These are phyloP conservation scores for Brachyptera putata DNA, from an alignment of 2,888 invertebrate genomes.

Conservation along the genomic window DNA sequence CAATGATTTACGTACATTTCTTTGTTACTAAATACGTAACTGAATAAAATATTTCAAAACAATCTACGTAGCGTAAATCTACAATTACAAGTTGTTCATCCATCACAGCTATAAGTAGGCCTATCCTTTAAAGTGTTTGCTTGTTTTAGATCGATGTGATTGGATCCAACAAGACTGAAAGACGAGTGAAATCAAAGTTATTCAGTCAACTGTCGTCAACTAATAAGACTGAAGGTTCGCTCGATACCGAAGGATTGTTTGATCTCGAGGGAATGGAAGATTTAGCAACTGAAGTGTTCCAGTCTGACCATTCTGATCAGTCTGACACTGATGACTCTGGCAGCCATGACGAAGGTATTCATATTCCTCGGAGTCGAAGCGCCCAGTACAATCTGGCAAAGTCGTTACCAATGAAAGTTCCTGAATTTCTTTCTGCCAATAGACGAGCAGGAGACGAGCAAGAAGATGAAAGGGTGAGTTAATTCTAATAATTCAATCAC, in stretches of 20 bases:
- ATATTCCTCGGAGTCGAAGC: conserved; percentile 48
- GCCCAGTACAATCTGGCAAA: conserved; percentile 56
- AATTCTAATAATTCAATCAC: background rate
- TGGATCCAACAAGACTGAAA: conserved; percentile 21
- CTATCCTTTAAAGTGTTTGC: no score
- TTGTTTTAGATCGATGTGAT: background rate
- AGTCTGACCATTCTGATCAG: conserved; percentile 53
- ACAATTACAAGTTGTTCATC: no score
- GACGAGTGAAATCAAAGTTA: conserved; percentile 21
- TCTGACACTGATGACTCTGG: conserved; percentile 64
- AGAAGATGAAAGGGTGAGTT: conserved; percentile 30
- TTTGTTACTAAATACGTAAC: no score
- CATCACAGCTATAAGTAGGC: no score
- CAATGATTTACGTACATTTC: no score
- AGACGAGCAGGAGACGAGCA: conserved; percentile 24
- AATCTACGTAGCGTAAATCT: background rate
- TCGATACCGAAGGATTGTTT: conserved; percentile 70
- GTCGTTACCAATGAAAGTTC: conserved; percentile 75
- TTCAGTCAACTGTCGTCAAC: conserved; percentile 8
- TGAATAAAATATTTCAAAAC: background rate
- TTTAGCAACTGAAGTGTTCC: conserved; percentile 37
- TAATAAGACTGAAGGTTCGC: conserved; percentile 32
- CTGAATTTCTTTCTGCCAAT: conserved; percentile 48
- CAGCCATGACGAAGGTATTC: conserved; percentile 58
- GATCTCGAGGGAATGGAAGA: conserved; percentile 70